Conservation (phyloP, 2,113 vertebrate species). For the Cottus gobio region DNA sequence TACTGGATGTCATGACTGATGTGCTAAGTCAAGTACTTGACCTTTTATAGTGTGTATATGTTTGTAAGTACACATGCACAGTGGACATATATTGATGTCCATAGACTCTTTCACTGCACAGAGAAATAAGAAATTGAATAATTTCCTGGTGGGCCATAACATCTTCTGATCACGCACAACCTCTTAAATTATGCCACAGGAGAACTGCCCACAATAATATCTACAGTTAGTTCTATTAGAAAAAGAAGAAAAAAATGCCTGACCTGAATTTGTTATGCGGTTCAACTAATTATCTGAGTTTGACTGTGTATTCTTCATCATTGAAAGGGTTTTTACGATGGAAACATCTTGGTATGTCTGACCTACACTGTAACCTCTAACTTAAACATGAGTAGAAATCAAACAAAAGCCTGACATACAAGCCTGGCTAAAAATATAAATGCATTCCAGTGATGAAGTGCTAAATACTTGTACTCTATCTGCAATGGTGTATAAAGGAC, state of each 20-base stretch:
- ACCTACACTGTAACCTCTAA: conserved; percentile 28
- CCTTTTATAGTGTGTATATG: background rate
- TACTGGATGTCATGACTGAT: conserved; percentile 40
- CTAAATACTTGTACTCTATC: conserved; percentile 60
- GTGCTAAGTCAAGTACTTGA: background rate
- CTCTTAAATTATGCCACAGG: background rate
- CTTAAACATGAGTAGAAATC: conserved; percentile 56
- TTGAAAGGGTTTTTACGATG: background rate
- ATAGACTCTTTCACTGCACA: background rate
- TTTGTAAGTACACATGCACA: background rate
- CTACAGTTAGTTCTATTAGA: background rate
- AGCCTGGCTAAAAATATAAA: conserved; percentile 61
- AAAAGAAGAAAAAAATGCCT: background rate
- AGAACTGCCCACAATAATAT: background rate
- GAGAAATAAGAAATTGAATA: background rate
- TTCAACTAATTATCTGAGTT: background rate
- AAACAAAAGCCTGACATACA: conserved; percentile 53
- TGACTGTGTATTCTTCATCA: background rate
- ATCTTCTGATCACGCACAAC: background rate
- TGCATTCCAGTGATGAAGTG: conserved; percentile 49
- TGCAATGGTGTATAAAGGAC: conserved; percentile 65
- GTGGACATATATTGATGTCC: background rate
- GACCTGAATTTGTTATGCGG: background rate
- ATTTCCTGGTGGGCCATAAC: background rate
- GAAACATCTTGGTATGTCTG: conserved; percentile 31